These are phyloP conservation scores for Anthopleura sola DNA, from an alignment of 64 coral and sea anemone genomes.

Conservation along the genomic window DNA sequence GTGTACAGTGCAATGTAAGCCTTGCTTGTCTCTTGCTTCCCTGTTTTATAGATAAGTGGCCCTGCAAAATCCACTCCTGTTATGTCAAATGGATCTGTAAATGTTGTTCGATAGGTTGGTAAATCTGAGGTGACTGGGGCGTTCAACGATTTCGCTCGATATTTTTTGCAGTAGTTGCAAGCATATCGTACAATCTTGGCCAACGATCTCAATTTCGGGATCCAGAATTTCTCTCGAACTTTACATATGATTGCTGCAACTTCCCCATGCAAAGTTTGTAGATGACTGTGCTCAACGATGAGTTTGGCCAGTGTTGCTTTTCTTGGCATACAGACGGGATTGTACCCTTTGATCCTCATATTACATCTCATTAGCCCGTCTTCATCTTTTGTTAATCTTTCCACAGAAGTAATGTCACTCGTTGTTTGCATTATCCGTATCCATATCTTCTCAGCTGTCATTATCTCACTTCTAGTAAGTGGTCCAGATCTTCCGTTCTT, in stretches of 20 bases:
- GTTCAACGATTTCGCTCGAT: conserved; percentile 19
- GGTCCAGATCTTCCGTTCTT: too few relatives aligned
- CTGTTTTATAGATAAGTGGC: conserved; percentile 48
- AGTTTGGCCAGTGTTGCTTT: conserved; percentile 8
- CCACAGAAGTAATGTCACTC: background rate
- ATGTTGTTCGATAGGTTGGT: background rate
- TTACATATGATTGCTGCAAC: background rate
- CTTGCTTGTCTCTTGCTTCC: conserved; percentile 21
- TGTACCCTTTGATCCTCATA: conserved; percentile 30
- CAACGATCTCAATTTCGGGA: conserved; percentile 20
- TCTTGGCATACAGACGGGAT: conserved; percentile 39
- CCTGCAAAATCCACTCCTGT: conserved; percentile 63
- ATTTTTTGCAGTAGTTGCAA: conserved; percentile 29
- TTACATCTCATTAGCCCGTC: conserved; percentile 45
- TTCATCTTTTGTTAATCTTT: background rate
- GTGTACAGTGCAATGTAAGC: conserved; percentile 40
- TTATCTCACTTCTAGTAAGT: too few relatives aligned
- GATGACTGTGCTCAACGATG: background rate
- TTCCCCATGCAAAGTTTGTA: conserved; percentile 34
- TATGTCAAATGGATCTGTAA: conserved; percentile 21
- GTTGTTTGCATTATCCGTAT: background rate
- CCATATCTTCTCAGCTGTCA: too few relatives aligned
- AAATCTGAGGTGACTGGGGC: background rate
- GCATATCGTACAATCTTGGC: conserved; percentile 36
- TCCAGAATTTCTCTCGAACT: conserved; percentile 24